Conservation (phyloP, 1,140 invertebrate genomes). For the Drosophila trapezifrons region DNA sequence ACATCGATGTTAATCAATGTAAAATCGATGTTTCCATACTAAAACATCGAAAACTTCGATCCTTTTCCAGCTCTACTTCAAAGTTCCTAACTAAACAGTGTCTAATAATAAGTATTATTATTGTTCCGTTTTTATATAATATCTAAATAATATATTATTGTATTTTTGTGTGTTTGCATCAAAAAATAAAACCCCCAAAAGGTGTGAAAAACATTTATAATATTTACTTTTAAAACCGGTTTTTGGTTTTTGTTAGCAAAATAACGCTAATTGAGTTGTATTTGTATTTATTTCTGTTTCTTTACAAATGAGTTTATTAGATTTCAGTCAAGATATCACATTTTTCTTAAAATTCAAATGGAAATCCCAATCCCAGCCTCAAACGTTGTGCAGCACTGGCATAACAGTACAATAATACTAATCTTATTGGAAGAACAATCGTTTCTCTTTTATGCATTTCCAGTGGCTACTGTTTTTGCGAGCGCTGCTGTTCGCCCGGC, state of each 20-base stretch:
- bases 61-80: too few relatives aligned
- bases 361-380: not conserved
- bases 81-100: not conserved
- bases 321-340: not conserved
- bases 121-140: too few relatives aligned
- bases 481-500: constrained; percentile 13
- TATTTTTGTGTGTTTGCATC: not conserved
- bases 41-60: too few relatives aligned
- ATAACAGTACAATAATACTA: not conserved
- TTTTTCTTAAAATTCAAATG: not conserved
- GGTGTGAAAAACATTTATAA: constrained; percentile 5
- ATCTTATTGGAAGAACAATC: not conserved
- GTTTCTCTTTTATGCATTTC: not conserved
- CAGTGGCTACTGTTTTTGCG: not conserved
- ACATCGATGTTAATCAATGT: too few relatives aligned
- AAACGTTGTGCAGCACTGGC: not conserved
- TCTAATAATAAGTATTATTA: not conserved
- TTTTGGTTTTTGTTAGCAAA: not conserved
- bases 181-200: constrained; percentile 1
- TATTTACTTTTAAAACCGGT: not conserved
- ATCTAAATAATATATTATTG: not conserved
- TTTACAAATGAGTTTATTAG: too few relatives aligned
- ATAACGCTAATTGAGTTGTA: constrained; percentile 1
- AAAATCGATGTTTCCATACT: too few relatives aligned
- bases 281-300: not conserved